Evolutionary conservation across 2,113 vertebrate genomes (phyloP).

Genomic region (Vicugna pacos): DNA sequence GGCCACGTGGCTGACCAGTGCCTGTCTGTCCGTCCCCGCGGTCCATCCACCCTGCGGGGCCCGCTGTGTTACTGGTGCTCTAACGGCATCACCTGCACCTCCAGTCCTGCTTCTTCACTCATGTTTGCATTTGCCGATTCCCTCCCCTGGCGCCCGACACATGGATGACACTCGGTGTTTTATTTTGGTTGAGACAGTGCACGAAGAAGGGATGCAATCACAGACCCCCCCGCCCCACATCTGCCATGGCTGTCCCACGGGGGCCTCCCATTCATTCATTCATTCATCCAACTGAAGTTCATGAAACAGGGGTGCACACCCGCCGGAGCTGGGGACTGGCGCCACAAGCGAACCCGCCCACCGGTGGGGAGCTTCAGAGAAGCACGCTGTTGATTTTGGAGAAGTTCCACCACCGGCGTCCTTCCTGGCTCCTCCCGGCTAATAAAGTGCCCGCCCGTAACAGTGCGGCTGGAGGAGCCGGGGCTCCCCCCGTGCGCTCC

Average conservation of each 20-base stretch:
- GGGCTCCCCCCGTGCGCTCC: background rate
- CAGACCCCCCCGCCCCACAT: fast-evolving
- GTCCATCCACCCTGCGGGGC: no score
- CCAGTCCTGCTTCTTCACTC: fast-evolving
- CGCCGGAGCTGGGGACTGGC: fast-evolving
- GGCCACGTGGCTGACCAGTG: background rate
- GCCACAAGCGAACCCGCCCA: fast-evolving
- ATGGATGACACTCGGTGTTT: fast-evolving
- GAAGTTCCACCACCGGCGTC: background rate
- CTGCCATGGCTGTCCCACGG: fast-evolving
- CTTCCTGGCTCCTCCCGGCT: background rate
- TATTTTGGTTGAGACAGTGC: fast-evolving
- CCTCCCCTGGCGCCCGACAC: fast-evolving
- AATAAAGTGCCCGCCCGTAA: background rate
- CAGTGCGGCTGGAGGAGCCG: background rate
- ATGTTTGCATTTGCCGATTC: fast-evolving
- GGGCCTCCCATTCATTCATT: fast-evolving
- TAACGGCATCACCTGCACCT: fast-evolving
- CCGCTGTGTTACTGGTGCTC: fast-evolving
- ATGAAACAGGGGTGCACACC: fast-evolving
- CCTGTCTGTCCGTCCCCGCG: fast-evolving
- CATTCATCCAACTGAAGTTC: fast-evolving
- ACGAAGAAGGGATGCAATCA: fast-evolving
- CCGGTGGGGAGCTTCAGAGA: fast-evolving
- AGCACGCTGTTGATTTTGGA: background rate